Evolutionary conservation across 2,797 vertebrate genomes (phyloP).

Genomic region (Tragopan temminckii): DNA sequence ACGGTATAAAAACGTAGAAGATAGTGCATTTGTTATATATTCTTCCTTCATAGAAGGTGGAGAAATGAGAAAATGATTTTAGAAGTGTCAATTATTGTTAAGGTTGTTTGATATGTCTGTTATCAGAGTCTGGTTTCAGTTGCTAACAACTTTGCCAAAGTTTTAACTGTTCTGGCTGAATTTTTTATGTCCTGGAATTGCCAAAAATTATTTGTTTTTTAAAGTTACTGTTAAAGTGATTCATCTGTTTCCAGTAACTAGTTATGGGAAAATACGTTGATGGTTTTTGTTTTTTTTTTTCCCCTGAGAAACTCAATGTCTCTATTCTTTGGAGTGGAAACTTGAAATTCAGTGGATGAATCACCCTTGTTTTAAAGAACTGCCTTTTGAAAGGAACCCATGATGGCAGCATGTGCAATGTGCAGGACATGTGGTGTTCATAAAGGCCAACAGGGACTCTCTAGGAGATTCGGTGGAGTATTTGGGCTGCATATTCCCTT

Average conservation of each 20-base stretch:
- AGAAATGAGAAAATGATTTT: background rate
- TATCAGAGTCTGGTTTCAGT: conserved; percentile 9
- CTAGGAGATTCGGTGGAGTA: background rate
- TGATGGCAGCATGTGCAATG: background rate
- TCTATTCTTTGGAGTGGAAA: conserved; percentile 15
- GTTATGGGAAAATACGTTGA: conserved; percentile 50
- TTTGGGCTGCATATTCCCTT: background rate
- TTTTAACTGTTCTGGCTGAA: conserved; percentile 39
- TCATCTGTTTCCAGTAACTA: conserved; percentile 38
- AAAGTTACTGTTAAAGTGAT: conserved; percentile 16
- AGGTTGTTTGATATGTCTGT: background rate
- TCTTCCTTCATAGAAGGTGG: background rate
- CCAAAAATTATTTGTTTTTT: conserved; percentile 26
- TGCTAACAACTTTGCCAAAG: background rate
- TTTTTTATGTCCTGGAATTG: background rate
- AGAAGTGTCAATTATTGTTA: background rate
- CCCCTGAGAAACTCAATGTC: background rate
- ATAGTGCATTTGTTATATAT: background rate
- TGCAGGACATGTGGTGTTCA: fast-evolving
- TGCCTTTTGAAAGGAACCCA: background rate
- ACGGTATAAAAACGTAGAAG: background rate
- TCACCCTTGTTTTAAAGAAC: background rate
- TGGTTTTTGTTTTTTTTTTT: background rate
- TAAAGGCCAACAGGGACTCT: background rate
- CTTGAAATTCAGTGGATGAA: conserved; percentile 14